Base-by-base conservation (phyloP, 2,888 invertebrate species). In the Notocelia uddmanniana region DNA sequence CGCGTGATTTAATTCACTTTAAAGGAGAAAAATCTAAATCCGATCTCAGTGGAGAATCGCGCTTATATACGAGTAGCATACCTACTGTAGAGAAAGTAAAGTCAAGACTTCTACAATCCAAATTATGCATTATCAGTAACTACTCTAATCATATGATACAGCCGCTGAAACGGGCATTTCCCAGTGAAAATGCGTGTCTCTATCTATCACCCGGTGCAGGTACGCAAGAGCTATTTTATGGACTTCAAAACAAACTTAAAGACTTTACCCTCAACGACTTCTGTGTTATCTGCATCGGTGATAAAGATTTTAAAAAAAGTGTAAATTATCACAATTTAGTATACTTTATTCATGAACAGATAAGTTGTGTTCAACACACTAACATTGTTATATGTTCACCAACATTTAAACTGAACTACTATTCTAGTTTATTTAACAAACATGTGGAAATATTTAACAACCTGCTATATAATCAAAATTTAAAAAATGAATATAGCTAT, bases 41-140 rank as follows among this genome's bases (percentile, higher is more conserved):
- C 31, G 31, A 31, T 31, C 6, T 31, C 13, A 10, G 54, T 55
- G 15, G 3, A 21, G 15, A 55, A 18, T 13, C 54, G 21, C 26
- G 1, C 26, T 26, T 55, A 55, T 5, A 26, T 26, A 10, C n/a
- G n/a, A n/a, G n/a, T n/a, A n/a, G 11, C 23, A 1, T 31, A 31
- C 2, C 54, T 13, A 55, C 15, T 26, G 13, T 1, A 58, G 18
- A 9, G 34, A 11, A 37, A 26, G 45, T 15, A 45, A 9, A 11
- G 21, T 3, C n/a, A 13, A 9, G 34, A 5, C 34, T 63, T 3
- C 31, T 31, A 6, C 26, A 63, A 13, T 63, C 52, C 3, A 63
- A 52, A 34, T 34, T 63, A 3, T 63, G 63, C 31, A 23, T 63
- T 15, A 52, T 63, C 18, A 63, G 63, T 34, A 63, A 63, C 18